Base-by-base conservation (phyloP, 1,140 invertebrate species). In the Nasonia giraulti region DNA sequence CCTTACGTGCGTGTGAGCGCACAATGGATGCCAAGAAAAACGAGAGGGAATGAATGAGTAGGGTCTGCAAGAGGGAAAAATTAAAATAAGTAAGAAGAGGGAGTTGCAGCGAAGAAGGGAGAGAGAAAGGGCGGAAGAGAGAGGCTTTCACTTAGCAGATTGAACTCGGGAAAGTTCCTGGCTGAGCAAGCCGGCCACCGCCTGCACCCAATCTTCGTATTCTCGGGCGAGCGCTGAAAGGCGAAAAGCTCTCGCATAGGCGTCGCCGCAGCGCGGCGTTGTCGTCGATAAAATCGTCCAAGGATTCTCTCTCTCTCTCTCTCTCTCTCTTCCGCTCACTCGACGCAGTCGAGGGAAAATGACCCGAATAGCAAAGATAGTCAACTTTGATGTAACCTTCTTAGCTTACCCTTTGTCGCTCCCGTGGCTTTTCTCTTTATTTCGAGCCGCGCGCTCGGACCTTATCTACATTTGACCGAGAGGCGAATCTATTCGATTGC, bases 141-240 rank as follows among this genome's bases (percentile, higher is more conserved):
- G 77, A 80, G 66, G 78, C 78, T 80, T 84, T 84, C 83, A 80
- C 83, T 84, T 84, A 84, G 78, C 44, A 84, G 83, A 84, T 84
- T 84, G 83, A 80, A 80, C 83, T 37, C 20, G 14, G 12, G 69
- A 80, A 84, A 75, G 77, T 80, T 84, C 47, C 62, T 31, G 5
- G 11, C 73, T 83, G 74, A 69, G 68, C 76, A 77, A 83, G 55
- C 33, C 62, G 14, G 7, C 20, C 33, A 55, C 17, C 12, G 11
- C 50, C 11, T 27, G 27, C 1, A 14, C 47, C 23, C 44, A 8
- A 23, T 50, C 47, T 66, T 2, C 23, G 11, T n/a, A 10, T 17
- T 77, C 37, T 27, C 12, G 20, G 14, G 14, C 23, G 50, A 40
- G 14, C 44, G 47, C 11, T 73, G 50, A 77, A 84, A 84, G 78